Evolutionary conservation across 2,113 vertebrate species (phyloP).

Genomic region (Vidua macroura): DNA sequence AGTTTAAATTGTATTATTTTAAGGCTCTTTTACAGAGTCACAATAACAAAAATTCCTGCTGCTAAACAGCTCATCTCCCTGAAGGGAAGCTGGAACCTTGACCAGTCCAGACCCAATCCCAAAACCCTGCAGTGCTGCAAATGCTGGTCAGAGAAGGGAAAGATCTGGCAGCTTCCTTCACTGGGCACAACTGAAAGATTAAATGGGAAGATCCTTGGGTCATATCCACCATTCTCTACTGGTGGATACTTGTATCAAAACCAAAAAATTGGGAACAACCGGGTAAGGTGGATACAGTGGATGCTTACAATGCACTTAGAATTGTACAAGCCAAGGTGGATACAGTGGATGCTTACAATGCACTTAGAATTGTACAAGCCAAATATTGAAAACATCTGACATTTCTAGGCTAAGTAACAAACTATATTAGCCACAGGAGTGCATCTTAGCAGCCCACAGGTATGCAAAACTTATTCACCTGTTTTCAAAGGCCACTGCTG

Average conservation of each 20-base stretch:
- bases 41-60: neutral
- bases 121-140: neutral
- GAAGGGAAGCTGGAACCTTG: neutral
- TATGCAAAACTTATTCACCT: neutral
- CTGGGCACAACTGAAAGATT: neutral
- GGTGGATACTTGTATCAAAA: neutral
- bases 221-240: neutral
- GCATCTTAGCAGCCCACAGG: neutral
- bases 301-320: neutral
- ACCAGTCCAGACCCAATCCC: neutral
- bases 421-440: slow-evolving; percentile 24
- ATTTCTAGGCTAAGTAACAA: slow-evolving; percentile 34
- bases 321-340: neutral
- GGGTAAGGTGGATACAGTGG: neutral
- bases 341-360: neutral
- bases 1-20: neutral
- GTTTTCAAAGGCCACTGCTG: slow-evolving; percentile 33
- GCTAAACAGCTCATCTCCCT: neutral
- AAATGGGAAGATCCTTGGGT: neutral
- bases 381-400: slow-evolving; percentile 23
- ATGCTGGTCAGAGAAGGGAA: neutral
- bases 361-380: neutral
- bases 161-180: neutral
- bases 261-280: neutral
- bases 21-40: neutral